Evolutionary conservation across 1,140 invertebrate genomes (phyloP).

Genomic region (Bombus balteatus): DNA sequence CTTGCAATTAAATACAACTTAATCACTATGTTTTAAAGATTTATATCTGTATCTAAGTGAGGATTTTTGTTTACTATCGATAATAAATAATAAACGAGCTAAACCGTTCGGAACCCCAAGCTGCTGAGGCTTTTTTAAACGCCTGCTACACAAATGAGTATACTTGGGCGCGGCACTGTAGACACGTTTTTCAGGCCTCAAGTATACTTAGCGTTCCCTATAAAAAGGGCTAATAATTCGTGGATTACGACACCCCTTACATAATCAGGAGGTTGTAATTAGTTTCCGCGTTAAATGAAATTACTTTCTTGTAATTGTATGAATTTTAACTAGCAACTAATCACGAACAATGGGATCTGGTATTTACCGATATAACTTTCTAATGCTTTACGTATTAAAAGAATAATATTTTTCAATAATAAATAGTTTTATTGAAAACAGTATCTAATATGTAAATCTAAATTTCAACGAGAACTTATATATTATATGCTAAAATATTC

Average conservation of each 20-base stretch:
- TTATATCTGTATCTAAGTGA: not conserved
- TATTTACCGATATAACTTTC: not conserved
- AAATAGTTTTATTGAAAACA: not conserved
- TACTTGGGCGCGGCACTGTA: slow-evolving; percentile 54
- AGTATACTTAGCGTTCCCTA: slow-evolving; percentile 35
- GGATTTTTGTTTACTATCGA: not conserved
- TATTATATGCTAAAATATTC: not conserved
- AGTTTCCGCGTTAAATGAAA: not conserved
- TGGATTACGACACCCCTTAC: not conserved
- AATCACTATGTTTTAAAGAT: too few relatives aligned
- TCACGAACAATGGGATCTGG: not conserved
- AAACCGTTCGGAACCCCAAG: slow-evolving; percentile 8
- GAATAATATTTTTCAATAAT: not conserved
- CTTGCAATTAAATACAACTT: not conserved
- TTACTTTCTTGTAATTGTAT: not conserved
- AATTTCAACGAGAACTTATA: not conserved
- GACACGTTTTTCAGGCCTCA: slow-evolving; percentile 54
- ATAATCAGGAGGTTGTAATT: slow-evolving; percentile 29
- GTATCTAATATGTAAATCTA: not conserved
- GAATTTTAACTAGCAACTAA: not conserved
- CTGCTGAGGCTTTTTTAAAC: slow-evolving; percentile 33
- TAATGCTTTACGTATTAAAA: not conserved
- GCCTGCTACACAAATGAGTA: slow-evolving; percentile 45
- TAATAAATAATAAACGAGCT: slow-evolving; percentile 13
- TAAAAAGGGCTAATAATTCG: slow-evolving; percentile 53